Evolutionary conservation across 2,797 vertebrate genomes (phyloP), one percentile per base, ranked within the genome.

Genomic region (Falco rusticolus): DNA sequence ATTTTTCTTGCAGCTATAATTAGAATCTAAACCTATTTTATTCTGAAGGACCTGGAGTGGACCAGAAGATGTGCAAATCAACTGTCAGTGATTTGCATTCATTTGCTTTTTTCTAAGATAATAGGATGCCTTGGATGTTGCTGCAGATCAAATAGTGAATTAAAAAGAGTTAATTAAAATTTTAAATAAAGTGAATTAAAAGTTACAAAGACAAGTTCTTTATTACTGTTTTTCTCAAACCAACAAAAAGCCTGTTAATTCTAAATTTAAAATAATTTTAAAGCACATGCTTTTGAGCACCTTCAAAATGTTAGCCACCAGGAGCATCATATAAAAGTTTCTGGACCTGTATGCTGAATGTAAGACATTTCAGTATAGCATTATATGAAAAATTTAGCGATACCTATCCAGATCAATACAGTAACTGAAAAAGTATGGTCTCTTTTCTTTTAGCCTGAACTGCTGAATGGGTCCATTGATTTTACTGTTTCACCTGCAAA

Each of bases 21-120:
- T 97, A 96, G 94, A 95, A 92, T 90, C 71, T 85, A 94, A 96
- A 89, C 64, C 75, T 92, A 97, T 93, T 96, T 96, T 95, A 91
- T 88, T 95, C 93, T 96, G 90, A 95, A 96, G 88, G 92, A 96
- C 94, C 92, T 96, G 84, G 84, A 94, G 91, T 96, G 91, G 96
- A 95, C 96, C 65, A 77, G 77, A 85, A 64, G 90, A 93, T 54
- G 91, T 89, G 92, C 71, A 95, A 94, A 96, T 95, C 88, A 95
- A 78, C 91, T 75, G 68, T 29, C 75, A 94, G 63, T 85, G 81
- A 95, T 96, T 96, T 97, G 90, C 88, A 95, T 95, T 94, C 33
- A 80, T 77, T 84, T 71, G 33, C 75, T 94, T 79, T 90, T 84
- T 94, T 71, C 66, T 74, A 74, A 95, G 86, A 92, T 96, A 94